Evolutionary conservation across 2,888 invertebrate genomes (phyloP).

Genomic region (Automeris io): DNA sequence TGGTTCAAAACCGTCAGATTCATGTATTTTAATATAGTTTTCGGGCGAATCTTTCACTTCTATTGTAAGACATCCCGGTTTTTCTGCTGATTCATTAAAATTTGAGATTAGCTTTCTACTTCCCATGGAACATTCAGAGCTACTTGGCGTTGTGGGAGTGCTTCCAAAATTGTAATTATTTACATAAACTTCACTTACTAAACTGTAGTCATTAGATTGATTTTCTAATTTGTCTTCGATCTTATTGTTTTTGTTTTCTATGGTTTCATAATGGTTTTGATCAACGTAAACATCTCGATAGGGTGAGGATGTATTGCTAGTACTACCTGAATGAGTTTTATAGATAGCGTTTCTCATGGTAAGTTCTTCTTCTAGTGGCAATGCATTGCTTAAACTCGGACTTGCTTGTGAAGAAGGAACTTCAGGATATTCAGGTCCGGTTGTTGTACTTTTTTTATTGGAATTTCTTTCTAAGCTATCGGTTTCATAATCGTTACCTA

Average conservation of each 20-base stretch:
- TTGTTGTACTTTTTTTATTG: slow-evolving; percentile 69
- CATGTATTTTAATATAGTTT: slow-evolving; percentile 84
- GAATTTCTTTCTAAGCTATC: slow-evolving; percentile 83
- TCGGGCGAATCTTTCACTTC: slow-evolving; percentile 89
- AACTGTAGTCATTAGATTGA: slow-evolving; percentile 77
- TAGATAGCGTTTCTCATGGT: slow-evolving; percentile 87
- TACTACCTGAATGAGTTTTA: slow-evolving; percentile 78
- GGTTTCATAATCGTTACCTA: slow-evolving; percentile 82
- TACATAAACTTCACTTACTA: slow-evolving; percentile 88
- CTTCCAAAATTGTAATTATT: slow-evolving; percentile 83
- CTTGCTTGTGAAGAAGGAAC: slow-evolving; percentile 83
- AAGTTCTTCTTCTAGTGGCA: slow-evolving; percentile 88
- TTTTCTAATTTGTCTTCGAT: slow-evolving; percentile 30
- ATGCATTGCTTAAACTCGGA: slow-evolving; percentile 83
- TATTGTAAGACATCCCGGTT: slow-evolving; percentile 89
- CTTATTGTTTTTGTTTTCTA: slow-evolving; percentile 35
- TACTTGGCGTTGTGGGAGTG: slow-evolving; percentile 75
- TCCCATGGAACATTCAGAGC: slow-evolving; percentile 76
- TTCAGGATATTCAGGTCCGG: slow-evolving; percentile 80
- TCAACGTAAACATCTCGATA: slow-evolving; percentile 44
- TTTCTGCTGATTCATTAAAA: slow-evolving; percentile 67
- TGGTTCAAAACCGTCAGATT: slow-evolving; percentile 90
- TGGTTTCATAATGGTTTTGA: slow-evolving; percentile 64
- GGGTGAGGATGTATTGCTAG: slow-evolving; percentile 67
- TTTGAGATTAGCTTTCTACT: slow-evolving; percentile 75